Evolutionary conservation across 64 coral and sea anemone genomes (phyloP), one percentile per base, ranked within the genome.

Genomic region (Astreopora myriophthalma): DNA sequence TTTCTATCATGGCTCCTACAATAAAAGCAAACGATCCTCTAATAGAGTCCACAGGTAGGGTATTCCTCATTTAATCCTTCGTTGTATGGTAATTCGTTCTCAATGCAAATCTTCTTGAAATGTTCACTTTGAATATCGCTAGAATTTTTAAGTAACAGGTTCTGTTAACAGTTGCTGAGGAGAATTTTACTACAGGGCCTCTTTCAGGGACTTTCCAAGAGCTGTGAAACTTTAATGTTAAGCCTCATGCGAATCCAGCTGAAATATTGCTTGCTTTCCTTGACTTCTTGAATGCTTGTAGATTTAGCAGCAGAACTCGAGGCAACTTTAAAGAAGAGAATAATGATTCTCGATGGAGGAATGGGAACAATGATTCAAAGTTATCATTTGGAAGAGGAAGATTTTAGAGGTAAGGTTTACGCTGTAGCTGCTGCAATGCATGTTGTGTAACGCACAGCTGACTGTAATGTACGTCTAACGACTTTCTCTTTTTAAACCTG

Each of bases 361-460:
- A 98, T 98, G 96, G 96, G 96, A 51, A 98, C 96, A 20, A 98
- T 98, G 96, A 98, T 98, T 65, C 96, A 98, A 78, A 78, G 83
- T 19, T 88, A 93, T 80, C 87, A 93, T 48, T 71, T 98, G 8
- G 90, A 98, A 89, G 96, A 98, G 90, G 63, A 85, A 25, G 93
- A 92, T 71, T 95, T 95, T 73, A 70, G 93, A 90, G 93, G 93
- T 95, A 86, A 25, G 7, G 5, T 64, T 8, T 25, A 64, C 61
- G 0, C 24, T 64, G 42, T 46, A n/a, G n/a, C n/a, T n/a, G n/a
- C n/a, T n/a, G n/a, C n/a, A n/a, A 66, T 1, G 62, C 24, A 4
- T 39, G 20, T 42, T 74, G 71, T 74, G 71, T 74, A 74, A 40
- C 71, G 71, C 71, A 23, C n/a, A n/a, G n/a, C n/a, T n/a, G n/a